These are phyloP conservation scores for Nerophis ophidion DNA, from an alignment of 2,113 vertebrate genomes.

Conservation along the genomic window DNA sequence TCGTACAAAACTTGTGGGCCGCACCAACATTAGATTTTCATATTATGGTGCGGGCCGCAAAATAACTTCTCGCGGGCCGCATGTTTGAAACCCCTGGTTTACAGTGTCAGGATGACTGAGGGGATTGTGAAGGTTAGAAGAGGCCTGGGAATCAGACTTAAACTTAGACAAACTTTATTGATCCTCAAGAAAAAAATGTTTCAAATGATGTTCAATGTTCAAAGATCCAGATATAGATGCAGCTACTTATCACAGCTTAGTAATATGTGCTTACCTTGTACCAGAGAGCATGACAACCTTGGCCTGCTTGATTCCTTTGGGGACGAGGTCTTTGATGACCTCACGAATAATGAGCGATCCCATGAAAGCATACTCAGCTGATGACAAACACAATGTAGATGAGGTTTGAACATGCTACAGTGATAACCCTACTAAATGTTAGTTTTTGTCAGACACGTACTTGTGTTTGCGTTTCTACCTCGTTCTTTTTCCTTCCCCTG, in stretches of 20 bases:
- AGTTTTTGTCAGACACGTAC: conserved; percentile 32
- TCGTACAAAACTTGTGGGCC: no score
- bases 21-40: no score
- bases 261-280: conserved; percentile 68
- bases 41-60: no score
- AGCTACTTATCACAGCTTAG: conserved; percentile 11
- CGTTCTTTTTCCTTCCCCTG: conserved; percentile 58
- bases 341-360: conserved; percentile 79
- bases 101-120: conserved; percentile 8
- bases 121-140: conserved; percentile 35
- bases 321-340: conserved; percentile 77
- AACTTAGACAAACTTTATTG: neutral
- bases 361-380: conserved; percentile 76
- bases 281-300: conserved; percentile 78
- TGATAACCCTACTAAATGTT: neutral
- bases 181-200: no score
- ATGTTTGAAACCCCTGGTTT: no score
- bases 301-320: conserved; percentile 77
- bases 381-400: conserved; percentile 15
- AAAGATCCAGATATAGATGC: neutral
- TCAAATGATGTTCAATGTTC: no score
- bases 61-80: no score
- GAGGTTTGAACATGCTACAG: neutral
- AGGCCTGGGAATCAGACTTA: conserved; percentile 6
- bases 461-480: conserved; percentile 42